Conservation (phyloP, 2,888 invertebrate genomes). For the Formica aserva region DNA sequence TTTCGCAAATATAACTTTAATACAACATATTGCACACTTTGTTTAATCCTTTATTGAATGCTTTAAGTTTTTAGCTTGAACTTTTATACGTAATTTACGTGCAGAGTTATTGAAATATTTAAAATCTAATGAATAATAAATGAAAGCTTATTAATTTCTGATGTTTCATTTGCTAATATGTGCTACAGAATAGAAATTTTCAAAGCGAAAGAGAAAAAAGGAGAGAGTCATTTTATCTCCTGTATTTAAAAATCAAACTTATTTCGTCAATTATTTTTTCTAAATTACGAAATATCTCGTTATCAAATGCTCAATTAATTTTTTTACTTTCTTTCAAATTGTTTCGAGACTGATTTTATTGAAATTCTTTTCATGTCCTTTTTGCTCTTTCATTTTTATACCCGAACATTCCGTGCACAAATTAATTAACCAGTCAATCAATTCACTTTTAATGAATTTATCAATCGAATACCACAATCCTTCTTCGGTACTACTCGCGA, state of each 20-base stretch:
- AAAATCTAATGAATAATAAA: neutral
- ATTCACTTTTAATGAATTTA: neutral
- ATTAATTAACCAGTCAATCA: constrained; percentile 1
- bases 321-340: neutral
- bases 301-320: too few species aligned
- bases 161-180: neutral
- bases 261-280: neutral
- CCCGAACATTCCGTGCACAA: neutral
- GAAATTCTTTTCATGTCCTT: neutral
- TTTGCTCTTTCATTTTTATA: neutral
- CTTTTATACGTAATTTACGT: neutral
- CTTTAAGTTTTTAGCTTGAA: neutral
- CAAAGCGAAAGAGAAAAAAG: neutral
- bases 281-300: neutral
- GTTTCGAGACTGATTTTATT: neutral
- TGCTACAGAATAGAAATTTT: neutral
- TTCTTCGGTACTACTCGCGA: neutral
- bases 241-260: neutral
- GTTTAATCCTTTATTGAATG: neutral
- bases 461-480: neutral
- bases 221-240: neutral
- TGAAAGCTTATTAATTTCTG: neutral
- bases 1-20: neutral
- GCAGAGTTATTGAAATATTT: too few species aligned
- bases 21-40: neutral